phyloP scores from a whole-genome alignment of 2,113 vertebrate species.

The Psittacara wagleri region DNA sequence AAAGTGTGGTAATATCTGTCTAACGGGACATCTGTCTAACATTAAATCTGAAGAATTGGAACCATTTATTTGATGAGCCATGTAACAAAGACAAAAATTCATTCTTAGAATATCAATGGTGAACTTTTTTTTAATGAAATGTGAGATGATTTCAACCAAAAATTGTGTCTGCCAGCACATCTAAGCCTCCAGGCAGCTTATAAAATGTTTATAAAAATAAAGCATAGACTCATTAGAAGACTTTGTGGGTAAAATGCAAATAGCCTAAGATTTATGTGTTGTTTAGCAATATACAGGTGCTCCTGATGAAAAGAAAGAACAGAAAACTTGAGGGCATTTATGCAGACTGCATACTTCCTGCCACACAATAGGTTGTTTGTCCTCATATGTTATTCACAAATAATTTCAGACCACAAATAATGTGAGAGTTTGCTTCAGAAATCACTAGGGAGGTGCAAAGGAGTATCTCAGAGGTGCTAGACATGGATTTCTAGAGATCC shows the following conservation, averaged over 20 bases:
- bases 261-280: conserved; percentile 10
- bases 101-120: conserved; percentile 24
- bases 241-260: conserved; percentile 29
- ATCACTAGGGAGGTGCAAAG: background rate
- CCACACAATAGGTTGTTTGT: conserved; percentile 26
- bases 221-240: conserved; percentile 37
- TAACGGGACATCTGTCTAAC: conserved; percentile 13
- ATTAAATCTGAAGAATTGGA: conserved; percentile 43
- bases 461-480: background rate
- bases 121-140: background rate
- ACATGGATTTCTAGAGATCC: background rate
- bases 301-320: background rate
- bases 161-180: background rate
- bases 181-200: background rate
- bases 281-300: conserved; percentile 28
- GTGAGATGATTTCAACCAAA: conserved; percentile 32
- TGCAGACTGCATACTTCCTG: background rate
- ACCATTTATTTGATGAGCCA: conserved; percentile 39
- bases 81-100: conserved; percentile 24
- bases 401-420: background rate
- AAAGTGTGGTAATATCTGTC: conserved; percentile 18
- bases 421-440: background rate
- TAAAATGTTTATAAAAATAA: conserved; percentile 44
- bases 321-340: conserved; percentile 47
- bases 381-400: background rate